A percentile compares a stretch with the other conserved stretches of the same genome.
These are phyloP conservation scores for Petrolisthes manimaculis DNA, from an alignment of 2,888 invertebrate genomes.

Conservation along the genomic window DNA sequence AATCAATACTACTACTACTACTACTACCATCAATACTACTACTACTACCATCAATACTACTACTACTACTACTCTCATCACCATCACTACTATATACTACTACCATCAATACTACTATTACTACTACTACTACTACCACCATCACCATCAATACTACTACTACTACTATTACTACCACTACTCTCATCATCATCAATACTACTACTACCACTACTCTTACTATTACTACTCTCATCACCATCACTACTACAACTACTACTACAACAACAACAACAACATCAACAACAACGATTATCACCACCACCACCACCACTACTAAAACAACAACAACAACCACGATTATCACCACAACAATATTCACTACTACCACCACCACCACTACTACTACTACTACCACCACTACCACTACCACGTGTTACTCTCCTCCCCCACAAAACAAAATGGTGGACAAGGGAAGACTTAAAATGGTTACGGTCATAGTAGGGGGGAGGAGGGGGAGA, in stretches of 20 bases:
- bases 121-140: too few species aligned
- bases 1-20: too few species aligned
- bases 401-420: not conserved
- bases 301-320: not conserved
- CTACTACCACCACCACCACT: slow-evolving; percentile 24
- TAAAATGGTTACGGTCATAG: not conserved
- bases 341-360: slow-evolving; percentile 3
- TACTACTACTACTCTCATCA: too few species aligned
- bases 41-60: too few species aligned
- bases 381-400: slow-evolving; percentile 24
- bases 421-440: not conserved
- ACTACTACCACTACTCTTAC: too few species aligned
- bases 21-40: too few species aligned
- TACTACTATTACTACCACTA: too few species aligned
- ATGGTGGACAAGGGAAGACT: not conserved
- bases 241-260: slow-evolving; percentile 8
- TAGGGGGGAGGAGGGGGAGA: too few species aligned
- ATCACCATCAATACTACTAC: not conserved
- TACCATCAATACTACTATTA: too few species aligned
- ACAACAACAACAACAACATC: not conserved
- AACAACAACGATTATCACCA: not conserved
- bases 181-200: too few species aligned
- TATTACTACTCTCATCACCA: too few species aligned
- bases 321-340: slow-evolving; percentile 4
- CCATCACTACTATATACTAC: too few species aligned